Base-by-base conservation (phyloP, 2,113 vertebrate species). In the Australoheros scitulus region DNA sequence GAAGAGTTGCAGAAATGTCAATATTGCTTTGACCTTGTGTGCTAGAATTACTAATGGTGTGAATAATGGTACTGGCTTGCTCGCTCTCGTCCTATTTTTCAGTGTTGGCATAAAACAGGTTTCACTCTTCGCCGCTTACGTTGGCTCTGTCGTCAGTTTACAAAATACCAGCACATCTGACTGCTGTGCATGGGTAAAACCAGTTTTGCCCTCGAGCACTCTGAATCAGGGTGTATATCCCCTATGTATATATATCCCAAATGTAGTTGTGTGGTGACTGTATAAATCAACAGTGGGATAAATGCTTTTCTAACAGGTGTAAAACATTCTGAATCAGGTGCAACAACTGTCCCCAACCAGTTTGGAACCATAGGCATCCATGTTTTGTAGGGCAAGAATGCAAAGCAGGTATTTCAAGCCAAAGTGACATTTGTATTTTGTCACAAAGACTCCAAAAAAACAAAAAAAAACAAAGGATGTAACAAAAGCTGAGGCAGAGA, bases 101-200 rank as follows among this genome's bases (percentile, higher is more conserved):
- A 59, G 57, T 80, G 47, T 72, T 38, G 20, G 11, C 34, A 18
- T 83, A 5, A 75, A 75, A 36, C 63, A 11, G 5, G 68, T 78
- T 41, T 79, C 63, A 24, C 47, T 60, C 41, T 13, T 22, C 24
- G 61, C 24, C 43, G 11, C 34, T 38, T 47, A 78, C 43, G 57
- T 82, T 63, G 58, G 32, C 43, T 29, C 36, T 59, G 58, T 60
- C 61, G 6, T 22, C 8, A 47, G 61, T 92, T 93, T 84, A 85
- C 87, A 88, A 85, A 90, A 91, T 63, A 93, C 76, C 82, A 82
- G 52, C 61, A 81, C 59, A 38, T 77, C 59, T 47, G 22, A 64
- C n/a, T 32, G 29, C 50, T 29, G 13, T 32, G 34, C 76, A 58
- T 86, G 59, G 32, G 93, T 75, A 74, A 78, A 94, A 96, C 95